Percentiles rank a stretch among this genome's conserved stretches.
Evolutionary conservation across 2,797 vertebrate species (phyloP).

Genomic region (Mus spretus): DNA sequence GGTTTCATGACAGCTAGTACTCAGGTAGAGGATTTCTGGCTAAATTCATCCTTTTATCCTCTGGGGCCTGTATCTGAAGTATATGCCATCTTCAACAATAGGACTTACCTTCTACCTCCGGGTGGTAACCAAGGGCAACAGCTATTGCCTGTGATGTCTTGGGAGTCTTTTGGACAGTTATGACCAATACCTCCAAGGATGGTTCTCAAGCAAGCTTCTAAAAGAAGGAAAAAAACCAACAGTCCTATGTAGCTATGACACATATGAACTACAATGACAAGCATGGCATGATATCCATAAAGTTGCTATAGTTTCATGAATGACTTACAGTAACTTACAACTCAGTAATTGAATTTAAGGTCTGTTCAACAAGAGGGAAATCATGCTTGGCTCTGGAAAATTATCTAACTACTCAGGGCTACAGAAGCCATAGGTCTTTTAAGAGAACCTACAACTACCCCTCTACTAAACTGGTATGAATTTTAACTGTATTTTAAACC

Average conservation of each 20-base stretch:
- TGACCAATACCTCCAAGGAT: background rate
- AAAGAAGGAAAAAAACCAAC: background rate
- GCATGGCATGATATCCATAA: background rate
- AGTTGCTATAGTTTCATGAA: background rate
- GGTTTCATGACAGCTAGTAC: background rate
- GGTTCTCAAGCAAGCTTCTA: too few relatives aligned
- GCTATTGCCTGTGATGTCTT: background rate
- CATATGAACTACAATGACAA: background rate
- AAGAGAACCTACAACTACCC: background rate
- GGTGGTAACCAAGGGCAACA: background rate
- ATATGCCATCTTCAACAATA: background rate
- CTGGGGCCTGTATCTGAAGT: background rate
- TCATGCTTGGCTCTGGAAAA: background rate
- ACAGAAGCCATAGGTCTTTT: background rate
- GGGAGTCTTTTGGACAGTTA: background rate
- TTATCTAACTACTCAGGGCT: background rate
- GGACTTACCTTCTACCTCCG: background rate
- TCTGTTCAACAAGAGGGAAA: background rate
- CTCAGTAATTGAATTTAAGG: background rate
- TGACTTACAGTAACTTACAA: background rate
- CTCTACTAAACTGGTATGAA: background rate
- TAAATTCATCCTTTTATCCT: background rate
- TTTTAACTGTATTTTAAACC: background rate
- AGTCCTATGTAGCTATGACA: background rate
- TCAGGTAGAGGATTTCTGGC: background rate